phyloP scores from a whole-genome alignment of 2,888 invertebrate genomes.

The Deroplatys truncata region DNA sequence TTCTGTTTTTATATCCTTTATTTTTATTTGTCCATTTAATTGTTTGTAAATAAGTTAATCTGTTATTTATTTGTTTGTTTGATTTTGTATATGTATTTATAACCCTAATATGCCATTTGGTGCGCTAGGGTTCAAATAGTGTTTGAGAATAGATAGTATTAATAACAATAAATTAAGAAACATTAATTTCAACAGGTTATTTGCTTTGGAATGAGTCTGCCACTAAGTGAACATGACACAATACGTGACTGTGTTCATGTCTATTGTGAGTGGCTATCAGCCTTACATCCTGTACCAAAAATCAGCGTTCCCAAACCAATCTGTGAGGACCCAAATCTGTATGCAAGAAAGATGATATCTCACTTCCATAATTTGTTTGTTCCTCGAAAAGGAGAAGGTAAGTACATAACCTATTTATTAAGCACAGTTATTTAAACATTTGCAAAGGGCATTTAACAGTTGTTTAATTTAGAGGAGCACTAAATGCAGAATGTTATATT shows the following conservation, averaged over 20 bases:
- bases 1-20: no score
- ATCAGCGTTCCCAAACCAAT: slow-evolving; percentile 87
- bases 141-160: no score
- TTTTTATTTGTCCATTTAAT: no score
- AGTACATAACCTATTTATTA: slow-evolving; percentile 39
- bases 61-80: no score
- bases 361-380: slow-evolving; percentile 94
- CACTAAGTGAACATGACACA: slow-evolving; percentile 87
- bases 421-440: not conserved
- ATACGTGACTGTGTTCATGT: slow-evolving; percentile 94
- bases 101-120: no score
- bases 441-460: slow-evolving; percentile 3
- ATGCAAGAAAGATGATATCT: slow-evolving; percentile 83
- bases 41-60: no score
- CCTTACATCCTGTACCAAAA: slow-evolving; percentile 77
- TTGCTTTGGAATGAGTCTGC: slow-evolving; percentile 86
- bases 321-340: slow-evolving; percentile 82
- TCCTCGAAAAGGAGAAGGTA: slow-evolving; percentile 89
- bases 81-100: no score
- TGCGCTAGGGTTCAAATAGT: no score
- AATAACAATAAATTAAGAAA: no score
- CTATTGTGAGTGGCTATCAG: slow-evolving; percentile 94
- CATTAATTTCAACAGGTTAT: slow-evolving; percentile 61
- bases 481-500: not conserved
- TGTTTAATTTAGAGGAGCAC: not conserved